These are phyloP conservation scores for Prietella phreatophila DNA, from an alignment of 2,113 vertebrate genomes.

Conservation along the genomic window DNA sequence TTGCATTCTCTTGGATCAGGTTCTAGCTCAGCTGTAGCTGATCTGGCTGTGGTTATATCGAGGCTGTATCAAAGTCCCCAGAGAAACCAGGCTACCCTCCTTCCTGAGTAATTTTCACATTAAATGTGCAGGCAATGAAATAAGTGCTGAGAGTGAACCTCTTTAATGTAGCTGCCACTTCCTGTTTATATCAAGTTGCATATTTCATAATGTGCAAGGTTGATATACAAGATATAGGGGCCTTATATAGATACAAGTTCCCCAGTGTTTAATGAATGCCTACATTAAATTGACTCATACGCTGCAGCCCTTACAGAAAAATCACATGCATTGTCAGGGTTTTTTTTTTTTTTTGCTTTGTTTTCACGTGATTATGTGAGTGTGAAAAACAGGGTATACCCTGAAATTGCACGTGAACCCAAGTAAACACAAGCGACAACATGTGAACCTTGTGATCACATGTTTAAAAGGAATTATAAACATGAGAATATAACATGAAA, in stretches of 20 bases:
- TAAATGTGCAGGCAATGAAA: neutral
- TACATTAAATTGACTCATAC: neutral
- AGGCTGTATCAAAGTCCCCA: neutral
- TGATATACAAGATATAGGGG: neutral
- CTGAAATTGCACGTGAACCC: neutral
- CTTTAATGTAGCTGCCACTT: neutral
- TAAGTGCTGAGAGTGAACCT: constrained; percentile 5
- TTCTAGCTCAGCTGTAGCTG: neutral
- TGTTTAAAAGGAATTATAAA: no score
- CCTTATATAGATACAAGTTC: neutral
- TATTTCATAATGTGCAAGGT: neutral
- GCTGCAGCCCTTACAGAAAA: neutral
- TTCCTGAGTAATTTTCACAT: neutral
- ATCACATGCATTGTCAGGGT: neutral
- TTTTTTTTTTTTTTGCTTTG: neutral
- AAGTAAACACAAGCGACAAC: neutral
- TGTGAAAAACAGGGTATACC: neutral
- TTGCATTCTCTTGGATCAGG: neutral
- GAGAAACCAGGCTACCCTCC: constrained; percentile 14
- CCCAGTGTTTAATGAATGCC: neutral
- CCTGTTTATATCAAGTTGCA: neutral
- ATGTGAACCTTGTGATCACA: neutral
- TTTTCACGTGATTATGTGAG: neutral
- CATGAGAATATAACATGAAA: no score
- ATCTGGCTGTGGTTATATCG: neutral